Conservation (phyloP, 2,113 vertebrate genomes). For the Myiopsitta monachus region DNA sequence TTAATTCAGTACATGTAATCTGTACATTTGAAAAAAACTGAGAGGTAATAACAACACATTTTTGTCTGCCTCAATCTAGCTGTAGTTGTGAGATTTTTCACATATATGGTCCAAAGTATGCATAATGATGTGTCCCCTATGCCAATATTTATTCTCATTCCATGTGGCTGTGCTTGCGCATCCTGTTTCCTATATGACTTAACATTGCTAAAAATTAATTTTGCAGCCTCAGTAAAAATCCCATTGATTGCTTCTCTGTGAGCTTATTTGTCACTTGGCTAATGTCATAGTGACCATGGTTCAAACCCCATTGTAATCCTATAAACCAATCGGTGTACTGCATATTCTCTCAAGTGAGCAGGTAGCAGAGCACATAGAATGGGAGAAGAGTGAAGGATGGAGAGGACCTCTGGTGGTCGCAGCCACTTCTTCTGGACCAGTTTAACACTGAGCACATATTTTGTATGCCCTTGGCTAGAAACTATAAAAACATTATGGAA, state of each 20-base stretch:
- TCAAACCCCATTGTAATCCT: not conserved
- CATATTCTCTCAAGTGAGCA: not conserved
- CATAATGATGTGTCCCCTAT: not conserved
- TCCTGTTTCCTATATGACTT: not conserved
- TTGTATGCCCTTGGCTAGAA: not conserved
- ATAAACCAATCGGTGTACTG: fast-evolving
- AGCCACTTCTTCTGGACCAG: not conserved
- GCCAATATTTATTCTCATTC: not conserved
- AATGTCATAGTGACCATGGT: not conserved
- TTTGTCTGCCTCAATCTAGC: not conserved
- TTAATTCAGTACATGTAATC: not conserved
- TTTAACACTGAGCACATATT: not conserved
- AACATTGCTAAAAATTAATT: not conserved
- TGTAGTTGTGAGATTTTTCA: not conserved
- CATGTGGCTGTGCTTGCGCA: not conserved
- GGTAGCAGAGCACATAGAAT: not conserved
- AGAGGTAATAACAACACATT: not conserved
- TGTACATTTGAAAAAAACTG: not conserved
- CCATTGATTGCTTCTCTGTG: not conserved
- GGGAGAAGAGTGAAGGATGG: not conserved
- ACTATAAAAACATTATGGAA: not conserved
- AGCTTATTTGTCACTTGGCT: not conserved
- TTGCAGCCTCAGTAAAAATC: not conserved
- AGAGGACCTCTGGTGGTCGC: not conserved
- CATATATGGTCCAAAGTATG: not conserved